Percentiles rank a stretch among this genome's conserved stretches.
Evolutionary conservation across 2,797 vertebrate species (phyloP).

Genomic region (Delichon dasypus): DNA sequence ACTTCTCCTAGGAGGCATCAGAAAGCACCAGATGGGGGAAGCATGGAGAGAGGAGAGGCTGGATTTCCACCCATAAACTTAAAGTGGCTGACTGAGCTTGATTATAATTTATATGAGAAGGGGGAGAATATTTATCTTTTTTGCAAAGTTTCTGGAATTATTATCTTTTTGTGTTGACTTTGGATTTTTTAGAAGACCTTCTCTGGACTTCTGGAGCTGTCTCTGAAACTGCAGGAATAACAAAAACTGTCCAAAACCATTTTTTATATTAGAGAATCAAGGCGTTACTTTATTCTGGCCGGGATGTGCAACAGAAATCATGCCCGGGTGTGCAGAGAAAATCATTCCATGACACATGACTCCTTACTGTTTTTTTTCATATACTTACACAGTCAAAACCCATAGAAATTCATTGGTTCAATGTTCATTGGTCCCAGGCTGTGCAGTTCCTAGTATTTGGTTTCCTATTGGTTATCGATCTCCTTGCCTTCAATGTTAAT

Average conservation of each 20-base stretch:
- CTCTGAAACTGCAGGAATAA: background rate
- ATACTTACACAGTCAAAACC: background rate
- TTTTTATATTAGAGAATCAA: background rate
- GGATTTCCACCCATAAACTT: background rate
- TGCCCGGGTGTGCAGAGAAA: background rate
- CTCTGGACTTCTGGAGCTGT: background rate
- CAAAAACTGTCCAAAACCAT: background rate
- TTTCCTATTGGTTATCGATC: background rate
- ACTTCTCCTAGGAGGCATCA: background rate
- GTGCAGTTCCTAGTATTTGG: background rate
- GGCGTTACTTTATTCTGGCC: background rate
- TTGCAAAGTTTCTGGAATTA: background rate
- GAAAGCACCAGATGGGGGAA: accelerated
- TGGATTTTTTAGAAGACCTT: background rate
- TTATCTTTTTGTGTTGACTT: background rate
- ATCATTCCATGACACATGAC: background rate
- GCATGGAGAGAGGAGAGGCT: background rate
- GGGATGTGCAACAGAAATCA: background rate
- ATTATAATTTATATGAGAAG: background rate
- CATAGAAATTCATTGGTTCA: background rate
- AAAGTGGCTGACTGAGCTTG: background rate
- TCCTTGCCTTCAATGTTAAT: background rate
- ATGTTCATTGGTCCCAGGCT: background rate
- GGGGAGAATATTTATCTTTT: background rate
- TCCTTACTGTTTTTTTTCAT: background rate